phyloP scores from a whole-genome alignment of 1,140 invertebrate species.

The Nephotettix cincticeps region DNA sequence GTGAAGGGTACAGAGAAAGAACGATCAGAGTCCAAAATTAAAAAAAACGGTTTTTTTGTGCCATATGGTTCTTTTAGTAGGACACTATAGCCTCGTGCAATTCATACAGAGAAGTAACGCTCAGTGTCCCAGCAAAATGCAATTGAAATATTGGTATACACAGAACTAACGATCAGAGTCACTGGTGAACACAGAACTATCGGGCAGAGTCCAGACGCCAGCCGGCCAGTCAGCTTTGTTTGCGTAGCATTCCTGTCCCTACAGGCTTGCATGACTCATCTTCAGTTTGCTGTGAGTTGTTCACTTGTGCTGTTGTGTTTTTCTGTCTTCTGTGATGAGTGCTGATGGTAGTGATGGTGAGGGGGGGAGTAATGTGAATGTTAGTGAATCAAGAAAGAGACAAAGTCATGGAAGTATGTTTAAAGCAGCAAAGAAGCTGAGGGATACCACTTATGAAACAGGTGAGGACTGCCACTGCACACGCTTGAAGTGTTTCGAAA shows the following conservation, averaged over 20 bases:
- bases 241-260: not conserved
- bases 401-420: not conserved
- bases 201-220: slow-evolving; percentile 8
- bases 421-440: not conserved
- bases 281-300: not conserved
- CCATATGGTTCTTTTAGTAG: not conserved
- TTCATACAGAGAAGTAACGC: not conserved
- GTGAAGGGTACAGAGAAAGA: slow-evolving; percentile 5
- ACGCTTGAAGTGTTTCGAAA: not conserved
- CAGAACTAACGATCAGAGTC: slow-evolving; percentile 13
- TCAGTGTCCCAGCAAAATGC: not conserved
- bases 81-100: not conserved
- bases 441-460: slow-evolving; percentile 1
- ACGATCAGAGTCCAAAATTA: slow-evolving; percentile 15
- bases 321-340: not conserved
- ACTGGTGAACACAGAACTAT: slow-evolving; percentile 1
- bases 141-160: not conserved
- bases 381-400: not conserved
- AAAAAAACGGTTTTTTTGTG: not conserved
- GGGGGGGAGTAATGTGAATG: not conserved
- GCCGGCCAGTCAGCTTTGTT: no score
- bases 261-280: not conserved
- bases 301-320: not conserved
- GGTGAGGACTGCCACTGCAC: not conserved
- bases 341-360: not conserved